Conservation (phyloP, 2,797 vertebrate genomes). For the Microctenopoma stevenorrisi region DNA sequence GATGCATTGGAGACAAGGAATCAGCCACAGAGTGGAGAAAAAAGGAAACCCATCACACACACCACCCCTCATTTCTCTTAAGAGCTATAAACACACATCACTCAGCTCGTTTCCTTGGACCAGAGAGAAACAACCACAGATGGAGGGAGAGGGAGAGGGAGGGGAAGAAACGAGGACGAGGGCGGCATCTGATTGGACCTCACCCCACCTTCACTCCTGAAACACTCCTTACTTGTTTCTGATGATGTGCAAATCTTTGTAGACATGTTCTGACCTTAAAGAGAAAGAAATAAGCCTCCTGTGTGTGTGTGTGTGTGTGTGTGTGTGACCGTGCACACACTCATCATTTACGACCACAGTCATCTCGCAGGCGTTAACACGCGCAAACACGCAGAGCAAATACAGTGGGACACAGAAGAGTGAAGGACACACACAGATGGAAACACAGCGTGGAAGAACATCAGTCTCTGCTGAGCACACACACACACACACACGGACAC, state of each 20-base stretch:
- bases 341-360: conserved; percentile 33
- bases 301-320: conserved; percentile 7
- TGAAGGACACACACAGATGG: conserved; percentile 42
- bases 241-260: no score
- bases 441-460: conserved; percentile 61
- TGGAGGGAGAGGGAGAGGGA: background rate
- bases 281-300: conserved; percentile 3
- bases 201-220: no score
- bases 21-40: conserved; percentile 52
- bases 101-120: conserved; percentile 23
- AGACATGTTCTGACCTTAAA: background rate
- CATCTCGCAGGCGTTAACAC: conserved; percentile 7
- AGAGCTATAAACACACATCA: conserved; percentile 59
- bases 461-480: conserved; percentile 61
- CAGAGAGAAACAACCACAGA: conserved; percentile 19
- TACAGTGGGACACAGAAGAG: conserved; percentile 35
- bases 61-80: conserved; percentile 46
- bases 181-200: conserved; percentile 4
- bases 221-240: no score
- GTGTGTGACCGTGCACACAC: conserved; percentile 16
- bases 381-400: conserved; percentile 44
- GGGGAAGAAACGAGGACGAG: conserved; percentile 1
- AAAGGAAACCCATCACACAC: conserved; percentile 62
- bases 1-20: conserved; percentile 62
- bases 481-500: conserved; percentile 53